Conservation (phyloP, 2,113 vertebrate genomes). For the Centropristis striata region DNA sequence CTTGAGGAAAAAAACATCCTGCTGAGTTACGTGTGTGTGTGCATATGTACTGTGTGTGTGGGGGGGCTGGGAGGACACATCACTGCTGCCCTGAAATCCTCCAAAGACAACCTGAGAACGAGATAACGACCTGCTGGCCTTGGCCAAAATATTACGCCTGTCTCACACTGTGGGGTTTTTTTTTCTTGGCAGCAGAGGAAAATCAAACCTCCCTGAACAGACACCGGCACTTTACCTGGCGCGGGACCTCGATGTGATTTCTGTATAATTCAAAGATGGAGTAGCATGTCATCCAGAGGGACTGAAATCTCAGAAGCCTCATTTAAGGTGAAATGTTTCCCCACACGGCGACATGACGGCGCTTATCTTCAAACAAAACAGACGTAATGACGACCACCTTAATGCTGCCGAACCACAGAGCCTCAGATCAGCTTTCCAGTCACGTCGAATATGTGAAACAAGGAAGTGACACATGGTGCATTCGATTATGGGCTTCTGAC, state of each 20-base stretch:
- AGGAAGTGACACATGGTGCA: conserved; percentile 39
- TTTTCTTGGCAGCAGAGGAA: conserved; percentile 17
- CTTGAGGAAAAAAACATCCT: background rate
- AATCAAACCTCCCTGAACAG: conserved; percentile 18
- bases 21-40: background rate
- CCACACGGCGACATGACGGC: too few relatives aligned
- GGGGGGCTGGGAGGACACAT: conserved; percentile 17
- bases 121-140: conserved; percentile 59
- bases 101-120: conserved; percentile 56
- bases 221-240: background rate
- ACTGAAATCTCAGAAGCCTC: background rate
- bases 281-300: background rate
- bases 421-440: conserved; percentile 40
- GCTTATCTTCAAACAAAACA: conserved; percentile 2
- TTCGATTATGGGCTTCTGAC: conserved; percentile 61
- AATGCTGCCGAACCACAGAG: conserved; percentile 25
- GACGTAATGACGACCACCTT: background rate
- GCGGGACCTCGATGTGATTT: background rate
- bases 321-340: background rate
- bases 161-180: conserved; percentile 10
- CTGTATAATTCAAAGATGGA: conserved; percentile 13
- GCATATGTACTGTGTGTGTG: background rate
- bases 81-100: conserved; percentile 30
- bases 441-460: conserved; percentile 42
- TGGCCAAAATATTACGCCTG: conserved; percentile 44